Evolutionary conservation across 1,140 invertebrate species (phyloP), one percentile per base, ranked within the genome.

Genomic region (Magallana angulata): DNA sequence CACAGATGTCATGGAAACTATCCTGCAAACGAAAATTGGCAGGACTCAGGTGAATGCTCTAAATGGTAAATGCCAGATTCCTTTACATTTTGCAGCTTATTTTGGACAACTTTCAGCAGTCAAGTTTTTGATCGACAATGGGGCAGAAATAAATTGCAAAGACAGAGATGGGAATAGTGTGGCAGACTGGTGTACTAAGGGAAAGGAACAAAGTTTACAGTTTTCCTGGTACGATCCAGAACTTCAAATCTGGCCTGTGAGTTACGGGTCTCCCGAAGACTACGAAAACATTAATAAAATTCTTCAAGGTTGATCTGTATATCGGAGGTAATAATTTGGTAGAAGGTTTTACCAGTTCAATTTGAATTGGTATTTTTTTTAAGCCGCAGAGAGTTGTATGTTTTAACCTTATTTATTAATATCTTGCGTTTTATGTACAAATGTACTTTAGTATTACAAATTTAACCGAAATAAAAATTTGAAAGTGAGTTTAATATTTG

Each of bases 171-270:
- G 68, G 24, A 76, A 12, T 8, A 76, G 68, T 76, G 68, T 30
- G 8, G 18, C 36, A 12, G 7, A 76, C 4, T 76, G 68, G 68
- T 76, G 68, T 30, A 76, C 24, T 76, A 30, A 12, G 68, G 68
- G 68, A 30, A 18, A 76, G 24, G 68, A 76, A 12, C 68, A 76
- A 9, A 76, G 68, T 76, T 30, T 30, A 3, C 68, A 76, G 24
- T 76, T 18, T 30, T 76, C 68, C 36, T 76, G 68, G 68, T 76
- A 76, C 24, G 68, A 76, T 76, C 36, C 68, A 0, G 68, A 76
- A 76, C 36, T 76, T 24, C 9, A 76, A 6, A 18, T 76, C 36
- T 36, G 24, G 36, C 68, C 68, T 4, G 68, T 30, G 0, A 76
- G 24, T 76, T 76, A 76, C 5, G 68, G 68, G 8, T 76, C 68